Conservation (phyloP, 1,140 invertebrate species). For the Cryptotermes secundus region DNA sequence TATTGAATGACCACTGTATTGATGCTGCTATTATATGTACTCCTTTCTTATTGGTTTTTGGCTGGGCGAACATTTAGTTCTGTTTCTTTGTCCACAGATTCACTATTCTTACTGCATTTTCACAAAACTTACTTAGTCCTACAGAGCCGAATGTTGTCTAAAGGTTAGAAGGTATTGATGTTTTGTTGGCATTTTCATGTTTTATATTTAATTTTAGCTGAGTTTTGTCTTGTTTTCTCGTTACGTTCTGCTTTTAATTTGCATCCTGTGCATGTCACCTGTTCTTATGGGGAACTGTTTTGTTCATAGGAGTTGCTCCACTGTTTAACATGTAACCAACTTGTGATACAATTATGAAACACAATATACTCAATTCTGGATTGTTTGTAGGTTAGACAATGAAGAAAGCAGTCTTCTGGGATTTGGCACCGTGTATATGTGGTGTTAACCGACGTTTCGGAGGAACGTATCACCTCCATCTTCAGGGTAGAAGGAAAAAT, state of each 20-base stretch:
- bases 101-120: constrained; percentile 34
- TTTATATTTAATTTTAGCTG: constrained; percentile 21
- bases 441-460: too few species aligned
- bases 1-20: constrained; percentile 14
- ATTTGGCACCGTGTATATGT: too few species aligned
- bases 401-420: too few species aligned
- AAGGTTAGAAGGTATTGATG: constrained; percentile 30
- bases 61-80: constrained; percentile 21
- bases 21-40: background rate
- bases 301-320: background rate
- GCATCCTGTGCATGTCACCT: background rate
- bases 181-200: constrained; percentile 27
- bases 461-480: too few species aligned
- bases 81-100: constrained; percentile 33
- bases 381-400: too few species aligned
- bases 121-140: constrained; percentile 33
- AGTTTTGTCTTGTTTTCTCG: background rate
- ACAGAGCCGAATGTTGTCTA: constrained; percentile 30
- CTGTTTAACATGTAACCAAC: background rate
- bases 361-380: too few species aligned
- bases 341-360: too few species aligned
- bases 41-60: background rate
- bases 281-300: background rate
- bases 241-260: background rate
- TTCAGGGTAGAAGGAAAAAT: too few species aligned